Conservation (phyloP, 2,888 invertebrate species). For the Plagodis dolabraria region DNA sequence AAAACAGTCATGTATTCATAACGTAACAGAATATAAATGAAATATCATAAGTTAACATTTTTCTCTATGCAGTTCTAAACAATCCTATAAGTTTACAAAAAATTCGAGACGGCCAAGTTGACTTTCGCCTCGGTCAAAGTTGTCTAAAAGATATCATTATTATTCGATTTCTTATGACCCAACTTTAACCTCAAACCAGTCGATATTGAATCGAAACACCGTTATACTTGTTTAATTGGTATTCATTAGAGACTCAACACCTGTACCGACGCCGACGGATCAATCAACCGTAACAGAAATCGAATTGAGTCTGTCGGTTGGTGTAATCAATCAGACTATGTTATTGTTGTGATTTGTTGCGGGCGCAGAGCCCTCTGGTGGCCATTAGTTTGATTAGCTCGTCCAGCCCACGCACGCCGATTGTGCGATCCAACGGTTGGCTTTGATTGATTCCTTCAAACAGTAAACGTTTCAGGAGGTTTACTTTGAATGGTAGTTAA, state of each 20-base stretch:
- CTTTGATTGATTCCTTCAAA: conserved; percentile 79
- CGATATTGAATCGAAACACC: background rate
- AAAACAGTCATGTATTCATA: no score
- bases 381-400: conserved; percentile 81
- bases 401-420: conserved; percentile 73
- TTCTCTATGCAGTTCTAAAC: no score
- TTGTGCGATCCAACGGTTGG: conserved; percentile 63
- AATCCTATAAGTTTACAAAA: no score
- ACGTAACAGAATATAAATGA: no score
- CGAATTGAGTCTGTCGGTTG: conserved; percentile 63
- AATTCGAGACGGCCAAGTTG: no score
- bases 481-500: conserved; percentile 20
- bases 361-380: conserved; percentile 60
- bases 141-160: no score
- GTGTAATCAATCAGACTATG: conserved; percentile 73
- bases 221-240: conserved; percentile 21
- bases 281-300: conserved; percentile 66
- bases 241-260: conserved; percentile 34
- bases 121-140: no score
- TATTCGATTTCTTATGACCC: no score
- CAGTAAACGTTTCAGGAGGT: conserved; percentile 39
- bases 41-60: no score
- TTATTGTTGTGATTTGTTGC: conserved; percentile 81
- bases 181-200: background rate
- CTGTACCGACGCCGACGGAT: conserved; percentile 53